Percentiles rank a stretch among this genome's conserved stretches.
Conservation (phyloP, 2,797 vertebrate species). For the Crocodylus rhombifer region DNA sequence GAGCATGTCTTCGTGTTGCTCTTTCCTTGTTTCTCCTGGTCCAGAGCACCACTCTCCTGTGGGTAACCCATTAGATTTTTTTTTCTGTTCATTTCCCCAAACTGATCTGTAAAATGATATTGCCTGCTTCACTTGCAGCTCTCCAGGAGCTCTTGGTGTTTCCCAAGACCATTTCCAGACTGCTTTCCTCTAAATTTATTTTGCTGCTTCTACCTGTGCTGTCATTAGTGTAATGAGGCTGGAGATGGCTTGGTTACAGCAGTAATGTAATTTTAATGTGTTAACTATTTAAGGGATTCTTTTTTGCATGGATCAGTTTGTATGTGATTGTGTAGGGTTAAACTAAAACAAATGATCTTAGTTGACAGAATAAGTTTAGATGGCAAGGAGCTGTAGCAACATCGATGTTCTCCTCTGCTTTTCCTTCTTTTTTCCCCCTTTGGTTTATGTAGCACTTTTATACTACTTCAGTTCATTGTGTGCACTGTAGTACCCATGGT, state of each 20-base stretch:
- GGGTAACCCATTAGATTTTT: not conserved
- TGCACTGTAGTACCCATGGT: accelerated
- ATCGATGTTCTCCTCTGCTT: not conserved
- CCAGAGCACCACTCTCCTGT: not conserved
- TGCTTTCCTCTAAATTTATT: not conserved
- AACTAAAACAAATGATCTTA: not conserved
- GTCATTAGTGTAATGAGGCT: not conserved
- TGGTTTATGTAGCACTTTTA: not conserved
- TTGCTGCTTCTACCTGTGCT: not conserved
- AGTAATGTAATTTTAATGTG: not conserved
- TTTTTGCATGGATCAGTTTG: constrained; percentile 8
- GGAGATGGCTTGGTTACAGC: not conserved
- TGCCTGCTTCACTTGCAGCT: not conserved
- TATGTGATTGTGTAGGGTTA: constrained; percentile 18
- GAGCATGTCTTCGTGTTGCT: not conserved
- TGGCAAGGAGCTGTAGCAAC: not conserved
- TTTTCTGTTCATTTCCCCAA: not conserved
- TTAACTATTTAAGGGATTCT: not conserved
- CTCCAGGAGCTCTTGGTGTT: not conserved
- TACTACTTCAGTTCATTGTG: not conserved
- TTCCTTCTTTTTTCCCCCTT: not conserved
- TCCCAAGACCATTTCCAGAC: not conserved
- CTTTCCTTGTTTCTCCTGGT: not conserved
- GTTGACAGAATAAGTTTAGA: not conserved
- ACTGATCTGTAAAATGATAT: not conserved